Evolutionary conservation across 2,113 vertebrate genomes (phyloP), one percentile per base, ranked within the genome.

Genomic region (Phrynocephalus versicolor): DNA sequence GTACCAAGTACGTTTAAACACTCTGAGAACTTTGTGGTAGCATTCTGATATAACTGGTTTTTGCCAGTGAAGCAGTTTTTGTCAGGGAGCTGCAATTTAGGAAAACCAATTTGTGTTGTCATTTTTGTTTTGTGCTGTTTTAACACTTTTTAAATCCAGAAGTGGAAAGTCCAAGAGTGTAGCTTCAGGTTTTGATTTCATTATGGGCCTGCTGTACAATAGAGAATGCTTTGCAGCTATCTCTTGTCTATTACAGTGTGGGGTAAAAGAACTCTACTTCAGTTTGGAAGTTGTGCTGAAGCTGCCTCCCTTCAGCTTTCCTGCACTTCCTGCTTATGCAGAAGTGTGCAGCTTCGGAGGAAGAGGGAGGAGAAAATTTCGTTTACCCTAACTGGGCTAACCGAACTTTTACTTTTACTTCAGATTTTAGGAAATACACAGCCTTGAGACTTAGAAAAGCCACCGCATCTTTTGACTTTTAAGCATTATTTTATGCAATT

Each of bases 381-480:
- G 69, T 86, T 92, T 84, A 78, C 83, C 75, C 89, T 30, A 80
- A 21, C 71, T 83, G 65, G 74, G 33, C 58, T 91, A 64, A 75
- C 58, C 51, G 65, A 84, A 41, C 81, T 87, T 25, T 76, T 84
- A 79, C 37, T 93, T 94, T 92, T 85, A 85, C 16, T 92, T 92
- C 84, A 86, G 79, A 69, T 55, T 89, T 85, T 70, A 69, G 82
- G 82, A 35, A 81, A 74, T 27, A 0, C 37, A 1, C 0, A 0
- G 23, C 39, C 72, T 80, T 70, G 71, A 75, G 77, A 25, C 1
- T 0, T 27, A 71, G 1, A 9, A 62, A 90, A 78, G 14, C 10
- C 33, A 23, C 27, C 60, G 1, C 16, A 74, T 51, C 85, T n/a
- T 1, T 62, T 76, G 45, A 19, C 27, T 62, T 58, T 83, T 27